Conservation (phyloP, 2,113 vertebrate species). For the Thymallus thymallus region DNA sequence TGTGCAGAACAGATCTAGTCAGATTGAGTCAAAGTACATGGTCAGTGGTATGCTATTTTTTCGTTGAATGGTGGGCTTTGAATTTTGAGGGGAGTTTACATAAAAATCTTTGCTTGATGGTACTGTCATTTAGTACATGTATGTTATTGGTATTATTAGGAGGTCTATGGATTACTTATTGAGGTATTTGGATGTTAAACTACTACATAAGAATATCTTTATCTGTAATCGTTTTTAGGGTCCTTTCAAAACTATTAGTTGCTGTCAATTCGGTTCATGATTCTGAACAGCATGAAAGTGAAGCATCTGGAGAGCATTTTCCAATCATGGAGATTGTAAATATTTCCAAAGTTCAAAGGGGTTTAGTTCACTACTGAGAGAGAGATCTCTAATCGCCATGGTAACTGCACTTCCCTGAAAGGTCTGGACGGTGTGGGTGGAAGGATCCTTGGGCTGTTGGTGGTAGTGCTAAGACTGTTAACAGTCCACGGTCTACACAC, state of each 20-base stretch:
- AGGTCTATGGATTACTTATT: too few species aligned
- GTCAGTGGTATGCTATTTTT: constrained; percentile 5
- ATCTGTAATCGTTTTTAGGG: too few species aligned
- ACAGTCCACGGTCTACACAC: not conserved
- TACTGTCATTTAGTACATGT: too few species aligned
- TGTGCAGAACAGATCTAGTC: constrained; percentile 15
- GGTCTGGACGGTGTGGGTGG: not conserved
- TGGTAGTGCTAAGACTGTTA: not conserved
- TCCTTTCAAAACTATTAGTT: not conserved
- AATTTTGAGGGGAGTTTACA: not conserved
- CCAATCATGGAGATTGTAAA: constrained; percentile 18
- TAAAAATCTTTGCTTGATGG: too few species aligned
- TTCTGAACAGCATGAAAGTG: constrained; percentile 17
- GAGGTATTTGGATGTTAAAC: too few species aligned
- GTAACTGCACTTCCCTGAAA: constrained; percentile 42
- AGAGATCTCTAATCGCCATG: not conserved
- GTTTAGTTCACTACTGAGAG: constrained; percentile 38
- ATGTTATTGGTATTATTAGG: too few species aligned
- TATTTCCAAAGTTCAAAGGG: constrained; percentile 39
- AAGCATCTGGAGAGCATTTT: constrained; percentile 35
- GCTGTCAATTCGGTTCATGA: not conserved
- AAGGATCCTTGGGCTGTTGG: constrained; percentile 21
- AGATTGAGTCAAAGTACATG: constrained; percentile 39
- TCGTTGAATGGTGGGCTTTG: not conserved
- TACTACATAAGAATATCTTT: too few species aligned